Conservation (phyloP, 2,797 vertebrate genomes). For the Ceryle rudis region DNA sequence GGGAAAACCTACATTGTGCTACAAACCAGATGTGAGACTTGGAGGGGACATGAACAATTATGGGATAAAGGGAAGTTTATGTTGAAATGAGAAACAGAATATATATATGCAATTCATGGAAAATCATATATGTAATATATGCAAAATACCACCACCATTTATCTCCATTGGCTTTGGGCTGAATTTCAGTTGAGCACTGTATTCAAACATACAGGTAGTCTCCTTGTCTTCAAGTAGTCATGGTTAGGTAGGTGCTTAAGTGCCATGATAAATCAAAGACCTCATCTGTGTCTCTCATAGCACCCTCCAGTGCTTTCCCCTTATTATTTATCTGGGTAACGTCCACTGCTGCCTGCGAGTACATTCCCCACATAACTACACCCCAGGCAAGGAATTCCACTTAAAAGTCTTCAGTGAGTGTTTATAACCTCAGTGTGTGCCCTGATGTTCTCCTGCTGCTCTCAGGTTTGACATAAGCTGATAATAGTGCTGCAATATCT, state of each 20-base stretch:
- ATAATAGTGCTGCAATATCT: slow-evolving; percentile 34
- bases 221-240: background rate
- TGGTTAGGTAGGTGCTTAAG: background rate
- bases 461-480: slow-evolving; percentile 9
- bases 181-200: background rate
- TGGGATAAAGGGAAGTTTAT: background rate
- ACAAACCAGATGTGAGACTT: background rate
- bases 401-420: slow-evolving; percentile 31
- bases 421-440: background rate
- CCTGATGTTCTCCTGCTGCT: background rate
- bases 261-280: background rate
- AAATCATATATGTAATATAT: fast-evolving
- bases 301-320: background rate
- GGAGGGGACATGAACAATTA: background rate
- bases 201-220: background rate
- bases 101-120: background rate
- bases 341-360: background rate
- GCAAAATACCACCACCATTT: background rate
- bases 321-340: background rate
- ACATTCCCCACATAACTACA: background rate
- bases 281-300: background rate
- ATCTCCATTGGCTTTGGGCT: background rate
- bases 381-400: slow-evolving; percentile 27
- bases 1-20: background rate
- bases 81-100: background rate